Base-by-base conservation (phyloP, 2,797 vertebrate species). In the Amphiprion clarkii region DNA sequence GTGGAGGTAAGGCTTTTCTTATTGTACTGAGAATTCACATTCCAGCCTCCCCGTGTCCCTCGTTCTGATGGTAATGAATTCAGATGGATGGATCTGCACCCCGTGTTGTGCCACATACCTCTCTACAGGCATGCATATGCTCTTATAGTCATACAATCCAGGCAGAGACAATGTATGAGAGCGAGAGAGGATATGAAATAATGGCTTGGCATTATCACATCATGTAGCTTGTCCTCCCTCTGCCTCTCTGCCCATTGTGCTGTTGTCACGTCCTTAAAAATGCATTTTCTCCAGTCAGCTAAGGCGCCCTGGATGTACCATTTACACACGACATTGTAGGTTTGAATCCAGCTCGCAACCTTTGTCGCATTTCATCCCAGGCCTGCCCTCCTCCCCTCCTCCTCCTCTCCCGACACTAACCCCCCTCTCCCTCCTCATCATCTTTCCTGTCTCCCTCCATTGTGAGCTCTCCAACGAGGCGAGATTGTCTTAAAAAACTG, bases 1-100 rank as follows among this genome's bases (percentile, higher is more conserved):
- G 91, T 88, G 79, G 91, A 95, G 95, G 95, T 96, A 94, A 93
- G 93, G 66, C 82, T 82, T 80, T 79, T 76, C 64, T 75, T 84
- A 87, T 62, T 79, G 60, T 51, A 3, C 29, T 54, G 23, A 52
- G 76, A 51, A 85, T 72, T 81, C 49, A 84, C 76, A 80, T 86
- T 88, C 67, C 85, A 53, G 62, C 75, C 61, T 60, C 64, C 49
- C 65, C 1, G n/a, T 12, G 77, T 39, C 74, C 63, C 81, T 81
- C 76, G 76, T 82, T 81, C 67, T 86, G 82, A 79, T 60, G 71
- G 33, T 88, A 79, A 89, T 87, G 76, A 73, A 71, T 85, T 73
- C 59, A 79, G 78, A 81, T 56, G 69, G 81, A 82, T 39, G 76
- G 75, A 69, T 73, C 59, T 57, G 81, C 62, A 63, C 82, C 59